phyloP scores from a whole-genome alignment of 2,888 invertebrate species.

The Heterodera filipjevi region DNA sequence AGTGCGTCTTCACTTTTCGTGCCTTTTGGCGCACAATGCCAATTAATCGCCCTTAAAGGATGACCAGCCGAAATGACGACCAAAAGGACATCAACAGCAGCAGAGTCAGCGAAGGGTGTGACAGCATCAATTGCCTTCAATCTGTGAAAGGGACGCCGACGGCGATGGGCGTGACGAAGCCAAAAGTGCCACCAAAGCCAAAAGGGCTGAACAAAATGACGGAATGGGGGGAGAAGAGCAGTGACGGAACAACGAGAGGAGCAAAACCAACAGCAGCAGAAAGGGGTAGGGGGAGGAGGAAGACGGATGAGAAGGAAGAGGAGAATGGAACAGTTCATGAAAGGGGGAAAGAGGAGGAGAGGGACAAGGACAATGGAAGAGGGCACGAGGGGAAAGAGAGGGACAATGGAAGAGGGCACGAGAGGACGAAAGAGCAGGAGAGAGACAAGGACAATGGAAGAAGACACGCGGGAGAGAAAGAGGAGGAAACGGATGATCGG shows the following conservation, averaged over 20 bases:
- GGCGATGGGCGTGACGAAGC: not conserved
- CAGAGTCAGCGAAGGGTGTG: not conserved
- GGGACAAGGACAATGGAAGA: no score
- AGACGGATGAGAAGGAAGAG: no score
- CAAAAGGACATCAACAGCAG: not conserved
- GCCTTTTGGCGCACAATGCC: not conserved
- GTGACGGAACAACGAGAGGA: no score
- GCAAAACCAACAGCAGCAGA: no score
- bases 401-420: no score
- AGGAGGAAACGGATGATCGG: no score
- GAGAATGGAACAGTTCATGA: no score
- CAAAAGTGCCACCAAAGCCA: constrained; percentile 23
- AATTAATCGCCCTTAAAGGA: not conserved
- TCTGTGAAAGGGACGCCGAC: not conserved
- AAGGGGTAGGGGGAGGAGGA: no score
- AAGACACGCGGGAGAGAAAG: no score
- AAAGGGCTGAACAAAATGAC: constrained; percentile 19
- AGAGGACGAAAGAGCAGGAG: no score
- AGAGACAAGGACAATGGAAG: not conserved
- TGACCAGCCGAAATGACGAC: not conserved
- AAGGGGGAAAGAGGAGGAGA: no score
- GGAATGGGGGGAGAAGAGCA: not conserved
- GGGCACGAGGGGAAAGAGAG: no score
- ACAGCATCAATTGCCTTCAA: not conserved
- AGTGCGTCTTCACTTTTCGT: not conserved